Conservation (phyloP, 2,797 vertebrate species). For the Darevskia mixta region DNA sequence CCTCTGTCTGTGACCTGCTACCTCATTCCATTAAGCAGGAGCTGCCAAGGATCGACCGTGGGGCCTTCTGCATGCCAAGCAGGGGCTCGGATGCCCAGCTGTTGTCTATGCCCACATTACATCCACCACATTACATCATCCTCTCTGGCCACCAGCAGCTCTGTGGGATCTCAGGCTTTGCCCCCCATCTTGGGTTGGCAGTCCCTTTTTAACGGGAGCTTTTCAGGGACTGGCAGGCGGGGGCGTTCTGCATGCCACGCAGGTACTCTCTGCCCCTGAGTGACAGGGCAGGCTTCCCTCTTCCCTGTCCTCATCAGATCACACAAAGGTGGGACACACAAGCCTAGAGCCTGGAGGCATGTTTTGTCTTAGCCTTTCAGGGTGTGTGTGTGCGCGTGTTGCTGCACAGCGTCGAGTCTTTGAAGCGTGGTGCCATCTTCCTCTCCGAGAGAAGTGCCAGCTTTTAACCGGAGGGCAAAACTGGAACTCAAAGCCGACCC, state of each 20-base stretch:
- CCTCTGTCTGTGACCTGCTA: no score
- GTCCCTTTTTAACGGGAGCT: neutral
- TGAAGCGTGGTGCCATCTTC: neutral
- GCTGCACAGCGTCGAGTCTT: neutral
- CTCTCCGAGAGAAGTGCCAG: neutral
- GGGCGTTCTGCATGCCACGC: neutral
- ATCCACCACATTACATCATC: no score
- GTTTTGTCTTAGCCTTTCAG: neutral
- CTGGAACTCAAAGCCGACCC: neutral
- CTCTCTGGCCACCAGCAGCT: no score
- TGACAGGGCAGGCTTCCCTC: neutral
- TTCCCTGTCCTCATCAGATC: neutral
- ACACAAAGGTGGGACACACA: neutral
- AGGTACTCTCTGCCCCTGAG: neutral
- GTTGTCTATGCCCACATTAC: no score
- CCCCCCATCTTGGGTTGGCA: neutral
- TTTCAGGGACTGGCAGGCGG: neutral
- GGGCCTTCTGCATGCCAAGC: no score
- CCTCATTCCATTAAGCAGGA: neutral
- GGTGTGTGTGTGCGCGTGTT: no score
- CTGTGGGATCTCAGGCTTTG: neutral
- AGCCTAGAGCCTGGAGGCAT: neutral
- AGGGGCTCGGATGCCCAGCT: no score
- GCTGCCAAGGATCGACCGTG: no score
- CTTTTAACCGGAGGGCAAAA: slow-evolving; percentile 13